Conservation (phyloP, 2,113 vertebrate genomes). For the Syrrhaptes paradoxus region DNA sequence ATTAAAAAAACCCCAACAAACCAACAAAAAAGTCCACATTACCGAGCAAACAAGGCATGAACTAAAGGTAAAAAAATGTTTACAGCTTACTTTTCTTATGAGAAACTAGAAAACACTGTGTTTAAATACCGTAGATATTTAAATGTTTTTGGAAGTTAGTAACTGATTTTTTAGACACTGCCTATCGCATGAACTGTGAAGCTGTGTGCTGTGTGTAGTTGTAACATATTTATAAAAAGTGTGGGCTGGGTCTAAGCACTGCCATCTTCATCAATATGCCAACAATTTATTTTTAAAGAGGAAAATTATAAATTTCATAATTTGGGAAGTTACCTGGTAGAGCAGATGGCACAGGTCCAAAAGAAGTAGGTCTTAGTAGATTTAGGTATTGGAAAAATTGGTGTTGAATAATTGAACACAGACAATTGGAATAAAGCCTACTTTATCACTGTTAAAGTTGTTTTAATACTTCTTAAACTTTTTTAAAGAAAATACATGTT, state of each 20-base stretch:
- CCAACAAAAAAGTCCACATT: conserved; percentile 54
- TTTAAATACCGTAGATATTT: conserved; percentile 86
- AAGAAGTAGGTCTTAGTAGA: conserved; percentile 71
- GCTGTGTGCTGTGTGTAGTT: conserved; percentile 90
- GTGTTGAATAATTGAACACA: conserved; percentile 66
- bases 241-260: conserved; percentile 74
- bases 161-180: conserved; percentile 84
- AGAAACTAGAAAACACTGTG: conserved; percentile 87
- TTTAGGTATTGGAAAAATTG: conserved; percentile 72
- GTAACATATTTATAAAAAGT: conserved; percentile 87
- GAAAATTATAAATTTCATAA: conserved; percentile 65
- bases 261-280: conserved; percentile 71
- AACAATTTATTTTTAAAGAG: conserved; percentile 75
- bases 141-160: conserved; percentile 88
- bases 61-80: conserved; percentile 85
- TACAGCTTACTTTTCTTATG: conserved; percentile 88
- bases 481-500: conserved; percentile 78
- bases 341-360: conserved; percentile 65
- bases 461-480: conserved; percentile 79
- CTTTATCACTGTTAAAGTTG: conserved; percentile 72
- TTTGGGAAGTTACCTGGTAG: conserved; percentile 61
- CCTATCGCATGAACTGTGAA: conserved; percentile 91
- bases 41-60: conserved; percentile 78
- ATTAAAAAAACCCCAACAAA: conserved; percentile 33
- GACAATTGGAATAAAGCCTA: conserved; percentile 75